phyloP scores from a whole-genome alignment of 2,113 vertebrate species.

The Boulengeromyrus knoepffleri region DNA sequence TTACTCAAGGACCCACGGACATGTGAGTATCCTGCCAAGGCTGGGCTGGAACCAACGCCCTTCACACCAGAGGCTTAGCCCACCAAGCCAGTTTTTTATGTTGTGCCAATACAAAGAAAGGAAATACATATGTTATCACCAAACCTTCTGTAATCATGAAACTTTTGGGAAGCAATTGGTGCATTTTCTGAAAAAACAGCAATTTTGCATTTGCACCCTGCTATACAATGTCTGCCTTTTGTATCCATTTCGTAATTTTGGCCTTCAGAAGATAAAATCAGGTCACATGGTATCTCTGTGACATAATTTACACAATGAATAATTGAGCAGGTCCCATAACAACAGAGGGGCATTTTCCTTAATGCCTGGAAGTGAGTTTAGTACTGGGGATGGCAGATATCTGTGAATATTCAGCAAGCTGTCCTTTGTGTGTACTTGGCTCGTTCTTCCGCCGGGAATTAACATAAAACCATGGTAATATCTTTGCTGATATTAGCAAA shows the following conservation, averaged over 20 bases:
- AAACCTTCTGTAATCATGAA: not conserved
- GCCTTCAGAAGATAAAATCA: not conserved
- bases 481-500: not conserved
- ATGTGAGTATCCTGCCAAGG: not conserved
- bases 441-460: not conserved
- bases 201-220: not conserved
- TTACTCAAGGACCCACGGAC: not conserved
- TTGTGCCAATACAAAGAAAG: not conserved
- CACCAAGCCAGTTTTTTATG: not conserved
- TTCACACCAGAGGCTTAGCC: not conserved
- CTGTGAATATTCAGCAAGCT: conserved; percentile 26
- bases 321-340: conserved; percentile 23
- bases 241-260: not conserved
- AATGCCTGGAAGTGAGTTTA: not conserved
- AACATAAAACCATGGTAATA: not conserved
- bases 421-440: not conserved
- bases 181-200: not conserved
- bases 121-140: not conserved
- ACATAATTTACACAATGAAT: conserved; percentile 22
- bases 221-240: not conserved
- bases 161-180: not conserved
- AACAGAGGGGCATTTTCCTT: not conserved
- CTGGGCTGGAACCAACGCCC: not conserved
- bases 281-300: not conserved
- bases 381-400: conserved; percentile 9